Percentiles rank a stretch among this genome's conserved stretches.
Conservation (phyloP, 2,888 invertebrate species). For the Dugesia japonica region DNA sequence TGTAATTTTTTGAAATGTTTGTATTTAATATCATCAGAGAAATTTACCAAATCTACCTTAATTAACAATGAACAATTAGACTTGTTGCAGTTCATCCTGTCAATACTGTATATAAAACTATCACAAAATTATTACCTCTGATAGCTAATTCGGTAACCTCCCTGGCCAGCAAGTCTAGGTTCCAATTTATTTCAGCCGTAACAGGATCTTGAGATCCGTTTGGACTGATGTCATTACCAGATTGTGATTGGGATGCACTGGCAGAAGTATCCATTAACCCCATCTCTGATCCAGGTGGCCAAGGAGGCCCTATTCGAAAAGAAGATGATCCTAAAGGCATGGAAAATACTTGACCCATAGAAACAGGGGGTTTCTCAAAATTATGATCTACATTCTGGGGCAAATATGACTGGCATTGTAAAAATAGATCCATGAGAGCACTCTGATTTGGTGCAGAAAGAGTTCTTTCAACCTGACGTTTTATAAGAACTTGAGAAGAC, state of each 20-base stretch:
- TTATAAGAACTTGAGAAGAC: conserved; percentile 36
- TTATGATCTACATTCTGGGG: background rate
- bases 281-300: background rate
- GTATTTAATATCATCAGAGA: too few relatives aligned
- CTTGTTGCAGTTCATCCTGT: too few relatives aligned
- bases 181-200: conserved; percentile 30
- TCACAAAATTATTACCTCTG: conserved; percentile 26
- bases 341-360: background rate
- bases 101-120: too few relatives aligned
- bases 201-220: conserved; percentile 2
- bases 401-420: conserved; percentile 10
- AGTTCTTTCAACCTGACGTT: conserved; percentile 47
- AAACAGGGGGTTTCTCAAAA: background rate
- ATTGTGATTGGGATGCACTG: background rate
- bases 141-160: conserved; percentile 34
- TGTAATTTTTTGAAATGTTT: too few relatives aligned
- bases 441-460: conserved; percentile 47
- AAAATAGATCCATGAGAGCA: conserved; percentile 9
- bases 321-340: background rate
- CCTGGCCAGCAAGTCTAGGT: conserved; percentile 35
- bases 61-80: too few relatives aligned
- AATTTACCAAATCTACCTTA: too few relatives aligned
- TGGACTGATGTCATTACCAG: background rate
- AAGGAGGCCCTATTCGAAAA: conserved; percentile 5
- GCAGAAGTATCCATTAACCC: background rate